phyloP scores from a whole-genome alignment of 2,797 vertebrate genomes.

The Kryptolebias ocellatus region DNA sequence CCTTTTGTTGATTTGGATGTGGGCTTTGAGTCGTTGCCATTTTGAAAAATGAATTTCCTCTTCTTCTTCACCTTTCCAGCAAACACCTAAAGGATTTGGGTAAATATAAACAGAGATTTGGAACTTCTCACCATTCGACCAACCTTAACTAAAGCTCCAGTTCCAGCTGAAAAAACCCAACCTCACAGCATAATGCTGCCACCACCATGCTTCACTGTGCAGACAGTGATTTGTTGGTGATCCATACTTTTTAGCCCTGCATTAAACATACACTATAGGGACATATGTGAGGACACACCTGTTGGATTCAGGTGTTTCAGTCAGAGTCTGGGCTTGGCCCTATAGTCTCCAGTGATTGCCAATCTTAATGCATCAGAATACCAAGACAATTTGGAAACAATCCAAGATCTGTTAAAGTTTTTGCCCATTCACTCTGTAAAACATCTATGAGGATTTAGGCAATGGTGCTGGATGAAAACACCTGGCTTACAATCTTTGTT shows the following conservation, averaged over 20 bases:
- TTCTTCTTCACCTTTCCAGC: not conserved
- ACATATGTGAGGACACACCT: not conserved
- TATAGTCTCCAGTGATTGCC: no score
- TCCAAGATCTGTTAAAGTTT: no score
- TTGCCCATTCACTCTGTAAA: no score
- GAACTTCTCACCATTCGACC: not conserved
- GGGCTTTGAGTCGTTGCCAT: not conserved
- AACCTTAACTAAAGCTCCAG: not conserved
- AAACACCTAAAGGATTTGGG: not conserved
- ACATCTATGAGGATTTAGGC: no score
- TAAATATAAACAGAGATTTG: not conserved
- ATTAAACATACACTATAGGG: not conserved
- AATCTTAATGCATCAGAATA: no score
- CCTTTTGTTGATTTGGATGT: not conserved
- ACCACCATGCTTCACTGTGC: not conserved
- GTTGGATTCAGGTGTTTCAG: no score
- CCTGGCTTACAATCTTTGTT: no score
- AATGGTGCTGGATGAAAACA: no score
- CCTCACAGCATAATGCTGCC: not conserved
- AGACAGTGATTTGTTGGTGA: not conserved
- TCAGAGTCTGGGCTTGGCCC: no score
- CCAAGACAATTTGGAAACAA: no score
- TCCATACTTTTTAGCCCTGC: not conserved
- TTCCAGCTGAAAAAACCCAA: not conserved
- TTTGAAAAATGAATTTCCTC: not conserved